These are phyloP conservation scores for Sphaerophoria taeniata DNA, from an alignment of 2,888 invertebrate genomes.

Conservation along the genomic window DNA sequence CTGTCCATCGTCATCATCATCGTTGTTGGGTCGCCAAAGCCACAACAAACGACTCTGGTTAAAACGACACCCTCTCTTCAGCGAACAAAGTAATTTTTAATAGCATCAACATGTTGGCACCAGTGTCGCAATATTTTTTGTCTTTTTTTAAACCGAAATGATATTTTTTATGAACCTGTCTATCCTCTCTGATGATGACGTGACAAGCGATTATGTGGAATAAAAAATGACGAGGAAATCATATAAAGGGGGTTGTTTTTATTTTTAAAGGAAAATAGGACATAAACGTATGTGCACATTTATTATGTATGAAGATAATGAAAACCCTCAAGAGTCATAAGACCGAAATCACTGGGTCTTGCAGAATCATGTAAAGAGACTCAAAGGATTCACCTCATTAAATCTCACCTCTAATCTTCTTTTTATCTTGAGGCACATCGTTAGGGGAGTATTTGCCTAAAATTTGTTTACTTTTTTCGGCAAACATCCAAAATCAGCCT, in stretches of 20 bases:
- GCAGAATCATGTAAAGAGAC: conserved; percentile 8
- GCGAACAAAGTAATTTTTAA: conserved; percentile 21
- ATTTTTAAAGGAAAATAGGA: not conserved
- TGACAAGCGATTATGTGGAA: not conserved
- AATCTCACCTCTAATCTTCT: conserved; percentile 67
- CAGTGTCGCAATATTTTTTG: conserved; percentile 10
- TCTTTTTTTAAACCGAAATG: not conserved
- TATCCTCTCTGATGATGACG: conserved; percentile 7
- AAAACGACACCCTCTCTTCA: not conserved
- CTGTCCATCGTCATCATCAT: not conserved
- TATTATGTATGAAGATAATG: conserved; percentile 3
- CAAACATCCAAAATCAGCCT: conserved; percentile 68
- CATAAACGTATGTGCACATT: not conserved
- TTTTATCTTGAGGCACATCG: conserved; percentile 52
- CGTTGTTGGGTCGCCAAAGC: not conserved
- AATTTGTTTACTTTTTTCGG: conserved; percentile 60
- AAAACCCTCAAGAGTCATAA: not conserved
- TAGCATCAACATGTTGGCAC: conserved; percentile 41
- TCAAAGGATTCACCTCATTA: conserved; percentile 70
- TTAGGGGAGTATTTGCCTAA: conserved; percentile 43
- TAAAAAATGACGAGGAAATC: not conserved
- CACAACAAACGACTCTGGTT: conserved; percentile 31
- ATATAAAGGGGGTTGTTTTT: not conserved
- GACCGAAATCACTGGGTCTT: too few relatives aligned
- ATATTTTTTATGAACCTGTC: conserved; percentile 29